Percentiles rank a stretch among this genome's conserved stretches.
Conservation (phyloP, 2,888 invertebrate genomes). For the Panzeria rudis region DNA sequence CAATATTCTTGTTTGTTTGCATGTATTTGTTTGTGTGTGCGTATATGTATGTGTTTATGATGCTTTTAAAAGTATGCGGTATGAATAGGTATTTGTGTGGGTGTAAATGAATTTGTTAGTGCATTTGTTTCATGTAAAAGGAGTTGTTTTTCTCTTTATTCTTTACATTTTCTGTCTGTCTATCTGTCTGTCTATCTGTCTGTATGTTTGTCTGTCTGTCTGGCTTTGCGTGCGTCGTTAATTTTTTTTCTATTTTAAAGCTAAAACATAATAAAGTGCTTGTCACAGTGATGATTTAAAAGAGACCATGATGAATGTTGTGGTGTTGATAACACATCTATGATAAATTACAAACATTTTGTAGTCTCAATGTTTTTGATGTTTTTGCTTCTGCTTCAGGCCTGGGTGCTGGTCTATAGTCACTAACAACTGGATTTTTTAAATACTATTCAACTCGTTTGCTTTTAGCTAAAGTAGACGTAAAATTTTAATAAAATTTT, state of each 20-base stretch:
- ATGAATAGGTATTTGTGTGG: not conserved
- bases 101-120: not conserved
- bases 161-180: not conserved
- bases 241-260: slow-evolving; percentile 24
- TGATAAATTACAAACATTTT: slow-evolving; percentile 67
- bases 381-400: not conserved
- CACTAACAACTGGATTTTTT: not conserved
- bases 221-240: not conserved
- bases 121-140: slow-evolving; percentile 1
- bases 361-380: slow-evolving; percentile 19
- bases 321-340: slow-evolving; percentile 68
- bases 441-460: not conserved
- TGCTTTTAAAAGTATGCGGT: not conserved
- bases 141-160: not conserved
- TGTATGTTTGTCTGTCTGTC: too few relatives aligned
- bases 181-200: not conserved
- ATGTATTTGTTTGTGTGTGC: not conserved
- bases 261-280: slow-evolving; percentile 69
- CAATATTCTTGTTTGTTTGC: slow-evolving; percentile 1
- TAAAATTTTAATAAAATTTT: slow-evolving; percentile 46
- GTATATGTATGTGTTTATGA: not conserved
- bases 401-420: not conserved
- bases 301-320: slow-evolving; percentile 70
- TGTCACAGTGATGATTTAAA: slow-evolving; percentile 72
- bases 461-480: not conserved